These are phyloP conservation scores for Azemiops feae DNA, from an alignment of 2,113 vertebrate genomes.

Conservation along the genomic window DNA sequence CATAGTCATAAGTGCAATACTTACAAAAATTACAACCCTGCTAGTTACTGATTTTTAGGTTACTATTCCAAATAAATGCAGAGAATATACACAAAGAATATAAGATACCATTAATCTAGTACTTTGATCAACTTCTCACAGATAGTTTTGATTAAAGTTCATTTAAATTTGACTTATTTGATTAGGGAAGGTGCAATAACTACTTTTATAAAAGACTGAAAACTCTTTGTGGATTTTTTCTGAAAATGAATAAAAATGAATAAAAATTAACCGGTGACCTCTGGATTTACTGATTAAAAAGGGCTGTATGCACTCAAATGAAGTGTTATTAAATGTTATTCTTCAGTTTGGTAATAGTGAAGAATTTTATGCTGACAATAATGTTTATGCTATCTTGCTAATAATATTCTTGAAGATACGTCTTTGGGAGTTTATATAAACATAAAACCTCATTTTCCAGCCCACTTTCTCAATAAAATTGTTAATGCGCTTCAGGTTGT, in stretches of 20 bases:
- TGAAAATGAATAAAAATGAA: background rate
- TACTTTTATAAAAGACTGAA: background rate
- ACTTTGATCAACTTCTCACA: background rate
- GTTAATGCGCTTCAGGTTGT: background rate
- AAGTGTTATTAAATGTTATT: background rate
- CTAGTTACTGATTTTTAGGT: background rate
- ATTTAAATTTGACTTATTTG: background rate
- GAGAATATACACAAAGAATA: background rate
- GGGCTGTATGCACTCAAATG: background rate
- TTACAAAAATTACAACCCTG: background rate
- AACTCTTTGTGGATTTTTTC: background rate
- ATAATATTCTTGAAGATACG: background rate
- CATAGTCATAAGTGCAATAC: background rate
- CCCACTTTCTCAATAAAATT: background rate
- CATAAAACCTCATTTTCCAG: conserved; percentile 2
- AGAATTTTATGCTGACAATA: conserved; percentile 5
- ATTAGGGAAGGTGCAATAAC: background rate
- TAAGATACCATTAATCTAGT: background rate
- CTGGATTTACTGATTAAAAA: background rate
- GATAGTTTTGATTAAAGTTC: background rate
- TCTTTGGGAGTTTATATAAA: conserved; percentile 1
- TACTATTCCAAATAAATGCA: background rate
- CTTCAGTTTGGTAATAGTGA: background rate
- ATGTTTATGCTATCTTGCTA: background rate
- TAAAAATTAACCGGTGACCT: background rate